Base-by-base conservation (phyloP, 1,140 invertebrate genomes). In the Halesus radiatus region DNA sequence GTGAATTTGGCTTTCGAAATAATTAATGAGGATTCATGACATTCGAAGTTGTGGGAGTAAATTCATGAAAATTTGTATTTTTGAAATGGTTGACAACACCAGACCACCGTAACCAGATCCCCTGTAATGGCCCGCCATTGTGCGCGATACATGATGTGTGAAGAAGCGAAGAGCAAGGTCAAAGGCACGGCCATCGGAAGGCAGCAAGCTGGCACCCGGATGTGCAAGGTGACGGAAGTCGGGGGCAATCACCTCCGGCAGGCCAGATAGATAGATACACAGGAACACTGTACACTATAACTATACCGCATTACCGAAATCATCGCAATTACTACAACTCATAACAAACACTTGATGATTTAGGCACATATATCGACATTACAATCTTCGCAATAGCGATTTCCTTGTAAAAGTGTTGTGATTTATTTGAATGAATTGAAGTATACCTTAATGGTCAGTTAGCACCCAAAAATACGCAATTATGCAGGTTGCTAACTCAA, bases 141-240 rank as follows among this genome's bases (percentile, higher is more conserved):
- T 76, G 18, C n/a, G 56, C 29, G 26, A 23, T 62, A 62, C 74
- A 26, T 50, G 56, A 50, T 76, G 74, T 76, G 74, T 76, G 74
- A 76, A 76, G 74, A 60, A 45, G 60, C 56, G 22, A 75, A 13
- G 23, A 53, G 73, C 53, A 60, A 60, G 56, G 56, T 76, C 32
- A 75, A 76, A 76, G 60, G 56, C 56, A 62, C 54, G 45, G 26
- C 16, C 16, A 50, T 16, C 26, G 22, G 56, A n/a, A 20, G 32
- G 45, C 20, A 22, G 54, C 54, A 18, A 6, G n/a, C 5, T 20
- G 54, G 18, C 23, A 22, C 58, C 58, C 68, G 68, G 68, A 72
- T 72, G 50, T 72, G 68, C 68, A 72, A 72, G 68, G 68, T 52
- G 68, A 72, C 45, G 68, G 68, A 72, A 53, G 5, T 23, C 8